phyloP scores from a whole-genome alignment of 2,797 vertebrate species.

The Xenentodon cancila region DNA sequence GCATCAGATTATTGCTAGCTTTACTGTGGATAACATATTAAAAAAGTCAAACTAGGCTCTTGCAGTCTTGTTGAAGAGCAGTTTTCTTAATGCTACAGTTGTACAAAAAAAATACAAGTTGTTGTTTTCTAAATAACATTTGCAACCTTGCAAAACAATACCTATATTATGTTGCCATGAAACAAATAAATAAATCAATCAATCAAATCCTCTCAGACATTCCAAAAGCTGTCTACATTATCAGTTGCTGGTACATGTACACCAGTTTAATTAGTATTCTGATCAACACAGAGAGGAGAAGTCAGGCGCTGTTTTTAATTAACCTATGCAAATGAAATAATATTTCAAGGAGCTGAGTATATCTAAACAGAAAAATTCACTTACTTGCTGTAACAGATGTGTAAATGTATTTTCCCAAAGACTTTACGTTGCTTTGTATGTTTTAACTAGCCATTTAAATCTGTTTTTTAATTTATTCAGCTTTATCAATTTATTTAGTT shows the following conservation, averaged over 20 bases:
- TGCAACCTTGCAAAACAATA: constrained; percentile 25
- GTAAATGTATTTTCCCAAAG: constrained; percentile 3
- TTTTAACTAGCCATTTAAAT: constrained; percentile 38
- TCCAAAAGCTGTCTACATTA: constrained; percentile 45
- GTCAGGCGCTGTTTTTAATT: constrained; percentile 79
- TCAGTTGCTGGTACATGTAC: constrained; percentile 62
- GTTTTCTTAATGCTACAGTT: too few species aligned
- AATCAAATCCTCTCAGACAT: constrained; percentile 25
- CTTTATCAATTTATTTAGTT: not conserved
- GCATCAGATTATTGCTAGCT: too few species aligned
- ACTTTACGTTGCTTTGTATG: constrained; percentile 1
- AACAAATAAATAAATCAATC: constrained; percentile 10
- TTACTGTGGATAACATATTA: too few species aligned
- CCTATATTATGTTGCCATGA: not conserved
- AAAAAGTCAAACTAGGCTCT: too few species aligned
- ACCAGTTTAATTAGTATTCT: constrained; percentile 75
- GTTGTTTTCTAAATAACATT: too few species aligned
- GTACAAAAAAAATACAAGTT: too few species aligned
- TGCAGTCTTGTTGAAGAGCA: too few species aligned
- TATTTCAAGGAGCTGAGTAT: constrained; percentile 63
- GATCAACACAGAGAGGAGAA: constrained; percentile 69
- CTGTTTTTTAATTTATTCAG: constrained; percentile 1
- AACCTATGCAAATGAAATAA: constrained; percentile 83
- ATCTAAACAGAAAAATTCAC: constrained; percentile 57
- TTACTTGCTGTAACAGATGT: constrained; percentile 25